phyloP scores from a whole-genome alignment of 2,113 vertebrate genomes.

The Gopherus evgoodei region DNA sequence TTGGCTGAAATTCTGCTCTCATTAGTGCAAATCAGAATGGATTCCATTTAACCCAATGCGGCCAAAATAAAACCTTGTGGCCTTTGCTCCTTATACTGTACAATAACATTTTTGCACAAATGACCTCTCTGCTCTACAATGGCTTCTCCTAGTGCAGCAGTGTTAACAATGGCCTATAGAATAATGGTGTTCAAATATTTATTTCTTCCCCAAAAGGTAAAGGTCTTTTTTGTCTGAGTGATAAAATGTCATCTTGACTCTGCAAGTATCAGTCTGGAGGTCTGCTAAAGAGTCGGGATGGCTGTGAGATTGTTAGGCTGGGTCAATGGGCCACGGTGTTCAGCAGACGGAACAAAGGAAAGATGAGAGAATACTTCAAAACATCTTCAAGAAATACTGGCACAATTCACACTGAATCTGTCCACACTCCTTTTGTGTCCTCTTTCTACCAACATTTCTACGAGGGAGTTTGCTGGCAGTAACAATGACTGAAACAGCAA shows the following conservation, averaged over 20 bases:
- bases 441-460: background rate
- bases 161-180: constrained; percentile 37
- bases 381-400: constrained; percentile 57
- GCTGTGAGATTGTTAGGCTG: constrained; percentile 61
- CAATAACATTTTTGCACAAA: background rate
- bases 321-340: background rate
- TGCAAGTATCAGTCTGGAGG: background rate
- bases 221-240: constrained; percentile 46
- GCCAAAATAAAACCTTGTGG: constrained; percentile 30
- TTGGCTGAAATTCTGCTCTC: constrained; percentile 16
- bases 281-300: constrained; percentile 58
- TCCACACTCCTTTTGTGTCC: background rate
- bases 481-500: background rate
- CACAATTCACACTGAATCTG: constrained; percentile 48
- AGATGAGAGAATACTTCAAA: constrained; percentile 58
- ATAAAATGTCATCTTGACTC: constrained; percentile 39
- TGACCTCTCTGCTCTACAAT: constrained; percentile 26
- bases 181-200: constrained; percentile 57
- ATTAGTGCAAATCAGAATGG: background rate
- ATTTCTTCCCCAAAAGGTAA: constrained; percentile 1
- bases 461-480: background rate
- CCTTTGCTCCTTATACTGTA: constrained; percentile 35
- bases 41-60: constrained; percentile 13
- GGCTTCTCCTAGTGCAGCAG: constrained; percentile 22
- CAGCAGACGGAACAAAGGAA: constrained; percentile 54